A percentile compares a stretch with the other conserved stretches of the same genome.
Conservation (phyloP, 2,113 vertebrate species). For the Elephantulus edwardii region DNA sequence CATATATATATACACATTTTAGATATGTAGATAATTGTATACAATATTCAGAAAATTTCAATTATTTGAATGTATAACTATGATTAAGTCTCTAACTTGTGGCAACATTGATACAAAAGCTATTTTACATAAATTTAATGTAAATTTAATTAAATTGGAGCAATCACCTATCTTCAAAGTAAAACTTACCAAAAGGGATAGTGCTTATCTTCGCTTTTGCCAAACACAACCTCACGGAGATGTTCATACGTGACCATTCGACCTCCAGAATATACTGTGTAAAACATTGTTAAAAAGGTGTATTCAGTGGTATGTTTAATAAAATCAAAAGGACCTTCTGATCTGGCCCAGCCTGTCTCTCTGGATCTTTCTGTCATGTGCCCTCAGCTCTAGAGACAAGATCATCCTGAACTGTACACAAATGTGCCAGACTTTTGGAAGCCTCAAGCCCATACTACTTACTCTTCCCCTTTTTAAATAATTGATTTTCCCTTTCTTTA, state of each 20-base stretch:
- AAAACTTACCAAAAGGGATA: constrained; percentile 89
- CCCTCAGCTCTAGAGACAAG: background rate
- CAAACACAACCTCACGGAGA: constrained; percentile 87
- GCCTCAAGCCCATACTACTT: background rate
- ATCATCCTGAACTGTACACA: background rate
- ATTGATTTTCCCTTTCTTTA: background rate
- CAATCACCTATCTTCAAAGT: constrained; percentile 47
- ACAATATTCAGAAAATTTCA: background rate
- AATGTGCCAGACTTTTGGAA: background rate
- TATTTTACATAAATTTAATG: background rate
- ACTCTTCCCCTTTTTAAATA: background rate
- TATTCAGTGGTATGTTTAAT: background rate
- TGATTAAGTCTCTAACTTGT: background rate
- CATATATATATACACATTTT: background rate
- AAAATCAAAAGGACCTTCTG: background rate
- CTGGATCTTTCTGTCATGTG: background rate
- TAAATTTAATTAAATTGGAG: background rate
- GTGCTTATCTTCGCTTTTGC: constrained; percentile 82
- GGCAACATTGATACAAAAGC: background rate
- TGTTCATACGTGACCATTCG: constrained; percentile 90
- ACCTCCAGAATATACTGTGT: constrained; percentile 89
- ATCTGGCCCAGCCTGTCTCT: background rate
- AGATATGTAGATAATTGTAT: background rate
- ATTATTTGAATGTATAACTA: constrained; percentile 29
- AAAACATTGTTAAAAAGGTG: constrained; percentile 34